Base-by-base conservation (phyloP, 2,888 invertebrate genomes). In the Pyralis farinalis region DNA sequence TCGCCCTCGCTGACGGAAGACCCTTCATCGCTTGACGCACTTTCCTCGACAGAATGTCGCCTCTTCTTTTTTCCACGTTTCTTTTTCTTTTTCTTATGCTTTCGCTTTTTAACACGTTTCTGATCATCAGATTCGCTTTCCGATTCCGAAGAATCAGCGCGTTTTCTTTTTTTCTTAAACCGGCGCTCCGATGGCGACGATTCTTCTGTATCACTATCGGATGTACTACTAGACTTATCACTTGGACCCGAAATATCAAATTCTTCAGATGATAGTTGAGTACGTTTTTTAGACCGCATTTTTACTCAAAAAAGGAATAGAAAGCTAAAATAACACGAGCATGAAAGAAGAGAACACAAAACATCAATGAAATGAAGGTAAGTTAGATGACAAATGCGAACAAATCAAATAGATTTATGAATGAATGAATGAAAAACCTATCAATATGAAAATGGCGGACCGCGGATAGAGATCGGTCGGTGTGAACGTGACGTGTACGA, bases 41-140 rank as follows among this genome's bases (percentile, higher is more conserved):
- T 75, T 11, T 66, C 65, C 1, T 59, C 73, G 2, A 57, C 69
- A 1, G 86, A 84, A 41, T 63, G 70, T 25, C 80, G 84, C 44
- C 78, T 71, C 51, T 85, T 88, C 59, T 79, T 87, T 61, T 90
- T 90, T 9, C 60, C 64, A 43, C 89, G 89, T 55, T 89, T 89
- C 71, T 84, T 87, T 68, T 89, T 90, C 69, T 90, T 90, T 53
- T 89, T 89, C 70, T 89, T 89, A 43, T 89, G 89, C 51, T 89
- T 90, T 11, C 87, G 82, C 64, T 86, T 89, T 49, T 88, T 89
- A 3, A 71, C 57, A 11, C 82, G 81, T 44, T 76, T 81, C 40
- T 79, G 81, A 11, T 72, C 79, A 35, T 82, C 84, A 0, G 82
- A 79, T 43, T 81, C 80, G 40, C 83, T 84, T 12, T 85, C 87